A percentile compares a stretch with the other conserved stretches of the same genome.
Conservation (phyloP, 2,797 vertebrate species). For the Pogonophryne albipinna region DNA sequence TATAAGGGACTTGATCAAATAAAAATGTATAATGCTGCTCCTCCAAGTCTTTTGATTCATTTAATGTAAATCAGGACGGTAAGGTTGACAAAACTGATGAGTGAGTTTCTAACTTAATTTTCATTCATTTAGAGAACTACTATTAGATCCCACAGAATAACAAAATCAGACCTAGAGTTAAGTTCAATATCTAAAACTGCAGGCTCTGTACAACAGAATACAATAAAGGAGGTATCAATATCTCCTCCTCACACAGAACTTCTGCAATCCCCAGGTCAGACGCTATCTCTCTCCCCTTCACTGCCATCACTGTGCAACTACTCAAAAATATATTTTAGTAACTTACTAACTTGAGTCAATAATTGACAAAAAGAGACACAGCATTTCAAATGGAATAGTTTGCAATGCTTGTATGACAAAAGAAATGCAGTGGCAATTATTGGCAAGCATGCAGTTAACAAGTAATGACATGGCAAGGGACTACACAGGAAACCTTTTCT, state of each 20-base stretch:
- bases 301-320: constrained; percentile 57
- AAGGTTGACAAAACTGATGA: neutral
- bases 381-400: neutral
- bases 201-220: neutral
- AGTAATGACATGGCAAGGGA: constrained; percentile 81
- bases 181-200: neutral
- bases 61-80: neutral
- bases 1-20: neutral
- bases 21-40: neutral
- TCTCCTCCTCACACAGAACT: neutral
- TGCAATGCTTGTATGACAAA: neutral
- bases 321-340: constrained; percentile 64
- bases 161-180: neutral
- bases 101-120: neutral
- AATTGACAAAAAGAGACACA: constrained; percentile 73
- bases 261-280: neutral
- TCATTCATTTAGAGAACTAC: neutral
- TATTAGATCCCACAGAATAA: neutral
- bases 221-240: neutral
- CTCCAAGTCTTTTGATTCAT: neutral
- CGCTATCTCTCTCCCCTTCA: constrained; percentile 68
- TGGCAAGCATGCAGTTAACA: constrained; percentile 8
- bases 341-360: constrained; percentile 89
- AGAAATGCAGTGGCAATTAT: constrained; percentile 3
- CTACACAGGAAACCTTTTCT: constrained; percentile 89